phyloP scores from a whole-genome alignment of 1,140 invertebrate species.

The Pomacea maculata region DNA sequence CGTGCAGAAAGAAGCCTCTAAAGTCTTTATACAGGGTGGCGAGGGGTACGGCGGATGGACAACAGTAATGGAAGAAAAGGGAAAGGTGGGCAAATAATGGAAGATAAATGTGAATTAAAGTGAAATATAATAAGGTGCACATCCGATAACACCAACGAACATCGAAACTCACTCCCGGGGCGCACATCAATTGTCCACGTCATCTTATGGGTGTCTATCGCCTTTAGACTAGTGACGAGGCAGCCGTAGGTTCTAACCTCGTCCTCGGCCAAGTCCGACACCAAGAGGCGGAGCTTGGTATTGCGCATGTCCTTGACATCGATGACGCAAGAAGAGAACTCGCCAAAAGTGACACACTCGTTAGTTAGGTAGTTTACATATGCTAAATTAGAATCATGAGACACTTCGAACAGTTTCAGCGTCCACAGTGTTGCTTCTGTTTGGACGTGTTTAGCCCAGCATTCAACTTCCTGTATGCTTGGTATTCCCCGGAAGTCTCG shows the following conservation, averaged over 20 bases:
- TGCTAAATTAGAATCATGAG: neutral
- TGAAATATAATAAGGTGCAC: neutral
- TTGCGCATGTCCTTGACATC: neutral
- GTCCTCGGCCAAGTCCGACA: neutral
- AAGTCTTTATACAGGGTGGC: too few relatives aligned
- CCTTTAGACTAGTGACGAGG: neutral
- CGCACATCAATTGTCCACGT: conserved; percentile 5
- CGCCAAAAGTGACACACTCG: conserved; percentile 10
- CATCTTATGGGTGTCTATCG: neutral
- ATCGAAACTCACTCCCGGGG: conserved; percentile 1
- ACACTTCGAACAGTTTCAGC: neutral
- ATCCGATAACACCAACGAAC: too few relatives aligned
- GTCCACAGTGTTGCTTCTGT: conserved; percentile 4
- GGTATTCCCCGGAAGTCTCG: conserved; percentile 5
- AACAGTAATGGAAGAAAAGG: neutral
- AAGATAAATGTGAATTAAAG: neutral
- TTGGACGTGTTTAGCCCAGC: neutral
- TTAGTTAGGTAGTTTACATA: neutral
- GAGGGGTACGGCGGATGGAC: neutral
- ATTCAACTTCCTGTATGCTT: conserved; percentile 20
- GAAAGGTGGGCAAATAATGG: neutral
- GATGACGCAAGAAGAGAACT: conserved; percentile 7
- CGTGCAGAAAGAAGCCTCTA: too few relatives aligned
- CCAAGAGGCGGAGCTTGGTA: neutral
- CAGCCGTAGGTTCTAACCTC: neutral